These are phyloP conservation scores for Drosophila repletoides DNA, from an alignment of 1,140 invertebrate genomes.

Conservation along the genomic window DNA sequence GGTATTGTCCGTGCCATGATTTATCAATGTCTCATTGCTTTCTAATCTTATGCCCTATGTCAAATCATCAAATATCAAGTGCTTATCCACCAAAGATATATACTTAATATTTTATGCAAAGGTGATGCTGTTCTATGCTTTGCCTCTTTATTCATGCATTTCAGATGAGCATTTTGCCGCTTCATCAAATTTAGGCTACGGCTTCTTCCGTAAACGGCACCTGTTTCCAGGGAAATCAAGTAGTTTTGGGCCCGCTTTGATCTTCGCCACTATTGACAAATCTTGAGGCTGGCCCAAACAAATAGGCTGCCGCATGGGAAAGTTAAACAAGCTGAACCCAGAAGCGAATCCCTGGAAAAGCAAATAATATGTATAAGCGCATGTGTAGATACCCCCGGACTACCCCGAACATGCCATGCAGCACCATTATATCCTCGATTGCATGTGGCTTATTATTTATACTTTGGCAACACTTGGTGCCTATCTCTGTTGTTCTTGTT, in stretches of 20 bases:
- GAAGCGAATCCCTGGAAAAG: slow-evolving; percentile 30
- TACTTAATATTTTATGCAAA: slow-evolving; percentile 2
- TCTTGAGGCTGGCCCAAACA: slow-evolving; percentile 38
- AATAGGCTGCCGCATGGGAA: slow-evolving; percentile 61
- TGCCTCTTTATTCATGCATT: slow-evolving; percentile 25
- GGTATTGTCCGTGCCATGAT: not conserved
- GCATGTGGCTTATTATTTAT: slow-evolving; percentile 61
- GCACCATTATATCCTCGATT: slow-evolving; percentile 2
- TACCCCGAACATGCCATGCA: not conserved
- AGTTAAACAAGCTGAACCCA: slow-evolving; percentile 46
- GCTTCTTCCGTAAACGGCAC: slow-evolving; percentile 4
- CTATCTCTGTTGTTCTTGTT: slow-evolving; percentile 16
- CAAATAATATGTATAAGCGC: slow-evolving; percentile 54
- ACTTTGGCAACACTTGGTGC: slow-evolving; percentile 26
- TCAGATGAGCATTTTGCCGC: slow-evolving; percentile 25
- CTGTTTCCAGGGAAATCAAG: slow-evolving; percentile 29
- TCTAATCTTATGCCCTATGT: not conserved
- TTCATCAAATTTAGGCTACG: slow-evolving; percentile 19
- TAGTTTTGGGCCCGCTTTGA: slow-evolving; percentile 58
- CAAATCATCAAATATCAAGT: slow-evolving; percentile 6
- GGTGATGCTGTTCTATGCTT: not conserved
- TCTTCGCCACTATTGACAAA: slow-evolving; percentile 69
- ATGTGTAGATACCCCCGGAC: slow-evolving; percentile 40
- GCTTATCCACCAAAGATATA: not conserved
- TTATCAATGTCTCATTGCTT: not conserved